Evolutionary conservation across 1,140 invertebrate genomes (phyloP).

Genomic region (Caenorhabditis tropicalis): DNA sequence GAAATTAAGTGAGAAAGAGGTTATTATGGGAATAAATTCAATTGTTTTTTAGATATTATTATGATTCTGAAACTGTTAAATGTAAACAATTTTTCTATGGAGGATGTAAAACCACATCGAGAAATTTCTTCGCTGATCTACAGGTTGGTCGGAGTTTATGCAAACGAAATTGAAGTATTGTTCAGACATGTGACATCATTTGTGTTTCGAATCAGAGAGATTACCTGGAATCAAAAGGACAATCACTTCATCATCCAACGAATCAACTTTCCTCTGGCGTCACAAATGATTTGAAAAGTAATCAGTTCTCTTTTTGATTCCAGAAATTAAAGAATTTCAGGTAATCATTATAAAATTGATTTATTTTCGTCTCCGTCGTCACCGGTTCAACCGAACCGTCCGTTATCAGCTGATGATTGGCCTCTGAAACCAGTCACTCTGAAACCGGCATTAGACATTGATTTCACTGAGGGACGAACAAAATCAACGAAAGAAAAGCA

Average conservation of each 20-base stretch:
- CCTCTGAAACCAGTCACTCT: slow-evolving; percentile 23
- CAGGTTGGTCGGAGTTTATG: background rate
- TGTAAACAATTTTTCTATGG: slow-evolving; percentile 68
- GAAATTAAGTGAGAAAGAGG: slow-evolving; percentile 22
- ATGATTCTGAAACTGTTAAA: slow-evolving; percentile 53
- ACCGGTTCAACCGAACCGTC: background rate
- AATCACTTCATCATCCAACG: background rate
- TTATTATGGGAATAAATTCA: background rate
- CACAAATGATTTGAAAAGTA: slow-evolving; percentile 5
- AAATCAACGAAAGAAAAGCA: slow-evolving; percentile 26
- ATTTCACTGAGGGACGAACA: background rate
- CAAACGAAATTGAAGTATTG: background rate
- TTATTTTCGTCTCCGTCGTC: slow-evolving; percentile 19
- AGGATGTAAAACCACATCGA: slow-evolving; percentile 62
- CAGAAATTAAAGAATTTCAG: background rate
- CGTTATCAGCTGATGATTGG: slow-evolving; percentile 3
- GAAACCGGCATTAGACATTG: background rate
- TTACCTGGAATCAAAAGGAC: slow-evolving; percentile 7
- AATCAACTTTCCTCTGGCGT: background rate
- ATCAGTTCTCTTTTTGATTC: background rate
- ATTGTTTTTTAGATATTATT: slow-evolving; percentile 60
- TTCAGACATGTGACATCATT: slow-evolving; percentile 44
- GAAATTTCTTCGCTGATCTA: slow-evolving; percentile 62
- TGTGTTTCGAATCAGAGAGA: slow-evolving; percentile 3
- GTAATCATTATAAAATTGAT: slow-evolving; percentile 25